Evolutionary conservation across 2,797 vertebrate genomes (phyloP), one percentile per base, ranked within the genome.

Genomic region (Falco cherrug): DNA sequence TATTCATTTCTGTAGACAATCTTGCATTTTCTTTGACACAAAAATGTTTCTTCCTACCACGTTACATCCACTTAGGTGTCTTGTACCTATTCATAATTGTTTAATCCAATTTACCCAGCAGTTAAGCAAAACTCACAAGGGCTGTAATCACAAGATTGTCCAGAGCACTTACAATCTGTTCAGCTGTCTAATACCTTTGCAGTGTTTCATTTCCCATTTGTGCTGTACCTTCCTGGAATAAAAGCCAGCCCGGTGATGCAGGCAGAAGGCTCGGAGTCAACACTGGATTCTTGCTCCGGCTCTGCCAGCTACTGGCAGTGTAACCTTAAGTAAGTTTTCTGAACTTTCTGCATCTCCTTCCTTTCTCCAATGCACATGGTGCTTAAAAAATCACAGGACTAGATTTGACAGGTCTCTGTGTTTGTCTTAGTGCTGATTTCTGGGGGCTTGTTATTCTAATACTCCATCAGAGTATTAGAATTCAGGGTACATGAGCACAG

Each of bases 61-160:
- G 6, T 69, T 88, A 31, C 31, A 33, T 57, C 26, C 68, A 87
- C 68, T 84, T 74, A 75, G 17, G 11, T 83, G 75, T 77, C 74
- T 89, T 1, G 3, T 93, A 95, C 65, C 78, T 85, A 75, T 83
- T 92, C 78, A 11, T 71, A 90, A 83, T 93, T 87, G 61, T 89
- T 95, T 93, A 90, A 97, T 93, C 90, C 84, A 87, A 85, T 91
- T 94, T 85, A 84, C 50, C 47, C 87, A 73, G 60, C 64, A 77
- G 82, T 79, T 74, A 95, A 94, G 83, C 50, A 93, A 97, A 94
- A 81, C 84, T 94, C 89, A 85, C 78, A 93, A 87, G 78, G 75
- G 84, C 84, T 89, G 70, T 95, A 95, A 97, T 87, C 94, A 91
- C 78, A 85, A 81, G 93, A 96, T 87, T 83, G 78, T 93, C 88